Evolutionary conservation across 2,888 invertebrate genomes (phyloP).

Genomic region (Mesorhabditis sp.): DNA sequence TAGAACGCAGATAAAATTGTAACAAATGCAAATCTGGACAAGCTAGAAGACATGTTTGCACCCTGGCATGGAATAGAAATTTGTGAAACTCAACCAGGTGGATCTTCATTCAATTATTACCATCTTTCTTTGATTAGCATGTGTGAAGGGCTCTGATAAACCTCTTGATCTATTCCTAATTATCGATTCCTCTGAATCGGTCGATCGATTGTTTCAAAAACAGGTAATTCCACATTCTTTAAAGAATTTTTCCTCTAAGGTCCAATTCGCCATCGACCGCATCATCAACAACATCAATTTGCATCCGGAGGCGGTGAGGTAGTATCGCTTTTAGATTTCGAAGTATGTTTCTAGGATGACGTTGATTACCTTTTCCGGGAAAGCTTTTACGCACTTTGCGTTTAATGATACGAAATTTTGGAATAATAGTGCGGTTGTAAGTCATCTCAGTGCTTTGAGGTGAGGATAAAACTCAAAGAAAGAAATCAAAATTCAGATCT

Average conservation of each 20-base stretch:
- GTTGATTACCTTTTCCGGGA: conserved; percentile 49
- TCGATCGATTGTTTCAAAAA: conserved; percentile 49
- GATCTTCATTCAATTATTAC: not conserved
- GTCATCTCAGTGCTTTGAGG: conserved; percentile 40
- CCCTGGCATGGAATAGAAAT: conserved; percentile 51
- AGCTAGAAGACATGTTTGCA: conserved; percentile 48
- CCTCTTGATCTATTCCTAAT: conserved; percentile 52
- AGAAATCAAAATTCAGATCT: not conserved
- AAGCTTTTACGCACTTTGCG: conserved; percentile 46
- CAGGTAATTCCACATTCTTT: conserved; percentile 19
- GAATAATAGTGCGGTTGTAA: conserved; percentile 47
- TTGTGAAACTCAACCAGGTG: conserved; percentile 52
- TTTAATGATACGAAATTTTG: conserved; percentile 45
- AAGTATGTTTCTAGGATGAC: conserved; percentile 32
- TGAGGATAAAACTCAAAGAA: conserved; percentile 9
- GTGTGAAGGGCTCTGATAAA: conserved; percentile 53
- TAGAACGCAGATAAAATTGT: conserved; percentile 44
- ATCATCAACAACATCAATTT: conserved; percentile 53
- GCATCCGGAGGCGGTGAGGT: conserved; percentile 54
- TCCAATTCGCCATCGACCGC: conserved; percentile 45
- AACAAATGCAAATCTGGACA: conserved; percentile 49
- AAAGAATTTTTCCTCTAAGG: conserved; percentile 14
- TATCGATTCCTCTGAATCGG: conserved; percentile 53
- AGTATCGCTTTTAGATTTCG: not conserved
- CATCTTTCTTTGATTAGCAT: conserved; percentile 26